These are phyloP conservation scores for Drepana arcuata DNA, from an alignment of 1,140 invertebrate species.

Conservation along the genomic window DNA sequence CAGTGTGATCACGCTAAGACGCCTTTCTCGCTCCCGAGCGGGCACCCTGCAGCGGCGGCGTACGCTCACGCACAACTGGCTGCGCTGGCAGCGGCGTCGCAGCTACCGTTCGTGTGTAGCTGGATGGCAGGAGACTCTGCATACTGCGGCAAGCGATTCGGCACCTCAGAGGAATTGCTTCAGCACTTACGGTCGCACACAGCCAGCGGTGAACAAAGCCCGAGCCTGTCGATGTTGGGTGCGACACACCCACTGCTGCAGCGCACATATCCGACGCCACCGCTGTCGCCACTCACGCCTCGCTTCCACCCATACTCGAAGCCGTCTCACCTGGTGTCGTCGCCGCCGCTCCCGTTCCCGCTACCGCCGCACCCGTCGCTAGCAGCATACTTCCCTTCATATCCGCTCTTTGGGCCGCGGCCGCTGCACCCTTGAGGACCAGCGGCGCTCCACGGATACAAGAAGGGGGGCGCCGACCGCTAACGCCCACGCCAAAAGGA, in stretches of 20 bases:
- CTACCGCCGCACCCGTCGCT: slow-evolving; percentile 77
- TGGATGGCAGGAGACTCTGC: slow-evolving; percentile 91
- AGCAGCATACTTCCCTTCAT: slow-evolving; percentile 87
- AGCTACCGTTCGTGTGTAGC: slow-evolving; percentile 89
- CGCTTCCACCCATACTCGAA: slow-evolving; percentile 92
- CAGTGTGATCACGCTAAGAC: slow-evolving; percentile 88
- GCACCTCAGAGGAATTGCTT: slow-evolving; percentile 90
- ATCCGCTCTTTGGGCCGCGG: slow-evolving; percentile 88
- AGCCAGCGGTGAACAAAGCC: slow-evolving; percentile 64
- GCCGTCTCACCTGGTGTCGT: slow-evolving; percentile 76
- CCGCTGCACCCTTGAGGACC: slow-evolving; percentile 75
- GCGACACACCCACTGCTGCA: slow-evolving; percentile 80
- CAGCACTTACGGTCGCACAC: slow-evolving; percentile 93
- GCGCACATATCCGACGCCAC: slow-evolving; percentile 89
- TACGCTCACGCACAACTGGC: slow-evolving; percentile 84
- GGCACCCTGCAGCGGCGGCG: slow-evolving; percentile 74
- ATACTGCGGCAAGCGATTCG: slow-evolving; percentile 93
- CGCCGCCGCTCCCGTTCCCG: slow-evolving; percentile 75
- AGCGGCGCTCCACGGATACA: slow-evolving; percentile 67
- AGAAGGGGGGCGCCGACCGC: slow-evolving; percentile 69
- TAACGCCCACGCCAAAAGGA: slow-evolving; percentile 67
- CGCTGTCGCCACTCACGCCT: slow-evolving; percentile 83
- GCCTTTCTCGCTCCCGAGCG: slow-evolving; percentile 58
- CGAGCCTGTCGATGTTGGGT: slow-evolving; percentile 56
- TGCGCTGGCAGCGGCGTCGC: slow-evolving; percentile 80